Evolutionary conservation across 1,140 invertebrate species (phyloP).

Genomic region (Caerostris darwini): DNA sequence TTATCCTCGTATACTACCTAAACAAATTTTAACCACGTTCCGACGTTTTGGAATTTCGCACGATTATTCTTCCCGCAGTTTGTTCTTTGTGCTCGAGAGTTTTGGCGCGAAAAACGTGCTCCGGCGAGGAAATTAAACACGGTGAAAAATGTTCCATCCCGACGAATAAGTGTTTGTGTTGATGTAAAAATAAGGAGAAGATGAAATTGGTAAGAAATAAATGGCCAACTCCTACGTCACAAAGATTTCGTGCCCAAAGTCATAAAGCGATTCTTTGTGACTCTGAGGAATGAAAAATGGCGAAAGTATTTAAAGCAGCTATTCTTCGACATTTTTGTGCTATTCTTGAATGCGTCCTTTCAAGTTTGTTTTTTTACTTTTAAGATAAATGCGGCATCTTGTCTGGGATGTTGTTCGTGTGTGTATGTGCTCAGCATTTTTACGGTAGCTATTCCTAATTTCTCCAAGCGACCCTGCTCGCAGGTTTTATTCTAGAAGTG

Average conservation of each 20-base stretch:
- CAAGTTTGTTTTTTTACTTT: neutral
- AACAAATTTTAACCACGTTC: constrained; percentile 72
- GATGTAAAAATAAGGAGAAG: neutral
- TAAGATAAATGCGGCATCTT: neutral
- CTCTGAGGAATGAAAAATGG: constrained; percentile 40
- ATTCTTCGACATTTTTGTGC: constrained; percentile 36
- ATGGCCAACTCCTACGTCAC: neutral
- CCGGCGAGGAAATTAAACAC: constrained; percentile 54
- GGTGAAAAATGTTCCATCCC: constrained; percentile 53
- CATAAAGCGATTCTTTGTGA: constrained; percentile 51
- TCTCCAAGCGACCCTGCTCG: neutral
- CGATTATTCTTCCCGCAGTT: constrained; percentile 4
- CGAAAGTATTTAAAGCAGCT: constrained; percentile 28
- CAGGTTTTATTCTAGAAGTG: neutral
- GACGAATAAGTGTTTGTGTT: constrained; percentile 24
- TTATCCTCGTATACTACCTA: constrained; percentile 48
- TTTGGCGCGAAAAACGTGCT: constrained; percentile 46
- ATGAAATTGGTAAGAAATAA: neutral
- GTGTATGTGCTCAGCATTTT: constrained; percentile 6
- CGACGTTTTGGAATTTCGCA: constrained; percentile 63
- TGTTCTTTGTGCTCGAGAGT: neutral
- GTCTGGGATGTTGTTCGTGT: neutral
- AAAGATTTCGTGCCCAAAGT: constrained; percentile 3
- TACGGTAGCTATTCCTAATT: neutral
- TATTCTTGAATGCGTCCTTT: constrained; percentile 2